Percentiles rank a stretch among this genome's conserved stretches.
phyloP scores from a whole-genome alignment of 2,888 invertebrate species.

The Rotaria macrura region DNA sequence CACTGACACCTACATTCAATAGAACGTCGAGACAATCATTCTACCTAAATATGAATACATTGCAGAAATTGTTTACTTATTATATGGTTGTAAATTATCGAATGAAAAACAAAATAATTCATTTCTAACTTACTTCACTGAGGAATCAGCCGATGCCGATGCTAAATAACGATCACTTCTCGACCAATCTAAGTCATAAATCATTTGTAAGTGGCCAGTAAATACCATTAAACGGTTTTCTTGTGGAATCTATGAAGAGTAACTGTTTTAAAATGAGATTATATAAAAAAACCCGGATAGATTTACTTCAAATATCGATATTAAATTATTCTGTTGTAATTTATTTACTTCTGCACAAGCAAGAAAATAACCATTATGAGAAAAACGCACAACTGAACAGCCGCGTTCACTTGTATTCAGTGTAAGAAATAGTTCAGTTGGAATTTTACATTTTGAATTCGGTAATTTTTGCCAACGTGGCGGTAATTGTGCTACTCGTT shows the following conservation, averaged over 20 bases:
- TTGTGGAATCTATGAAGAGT: slow-evolving; percentile 49
- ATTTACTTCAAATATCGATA: slow-evolving; percentile 26
- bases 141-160: slow-evolving; percentile 62
- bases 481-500: background rate
- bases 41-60: too few species aligned
- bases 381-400: slow-evolving; percentile 48
- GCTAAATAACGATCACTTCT: slow-evolving; percentile 54
- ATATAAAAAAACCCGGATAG: slow-evolving; percentile 19
- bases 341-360: slow-evolving; percentile 23
- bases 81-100: too few species aligned
- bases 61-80: too few species aligned
- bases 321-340: background rate
- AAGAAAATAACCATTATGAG: slow-evolving; percentile 44
- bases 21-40: too few species aligned
- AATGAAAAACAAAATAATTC: background rate
- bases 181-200: slow-evolving; percentile 61
- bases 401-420: slow-evolving; percentile 44
- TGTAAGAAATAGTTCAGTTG: slow-evolving; percentile 50
- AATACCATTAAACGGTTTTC: slow-evolving; percentile 51
- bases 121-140: slow-evolving; percentile 50
- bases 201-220: slow-evolving; percentile 57
- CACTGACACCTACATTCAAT: too few species aligned
- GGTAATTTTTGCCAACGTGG: slow-evolving; percentile 53
- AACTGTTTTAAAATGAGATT: background rate
- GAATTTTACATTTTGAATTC: slow-evolving; percentile 58